Percentiles rank a stretch among this genome's conserved stretches.
phyloP scores from a whole-genome alignment of 2,113 vertebrate genomes.

The Peromyscus maniculatus region DNA sequence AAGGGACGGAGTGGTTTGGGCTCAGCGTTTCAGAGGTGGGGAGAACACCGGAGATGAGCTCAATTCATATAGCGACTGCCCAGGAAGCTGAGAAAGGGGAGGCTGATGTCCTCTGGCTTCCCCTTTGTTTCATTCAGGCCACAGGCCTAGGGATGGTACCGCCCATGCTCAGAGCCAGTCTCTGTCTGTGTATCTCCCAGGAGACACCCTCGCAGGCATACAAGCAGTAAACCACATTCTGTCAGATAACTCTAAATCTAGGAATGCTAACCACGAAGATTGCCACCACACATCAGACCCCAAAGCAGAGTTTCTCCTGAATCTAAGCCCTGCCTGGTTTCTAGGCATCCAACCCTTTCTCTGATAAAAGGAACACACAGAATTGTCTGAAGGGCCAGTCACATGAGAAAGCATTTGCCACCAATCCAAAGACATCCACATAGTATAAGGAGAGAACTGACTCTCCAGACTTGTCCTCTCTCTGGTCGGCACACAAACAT shows the following conservation, averaged over 20 bases:
- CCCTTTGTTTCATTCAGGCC: not conserved
- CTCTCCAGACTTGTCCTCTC: not conserved
- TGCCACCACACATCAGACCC: not conserved
- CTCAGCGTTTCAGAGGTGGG: not conserved
- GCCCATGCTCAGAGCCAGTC: not conserved
- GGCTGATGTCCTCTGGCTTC: not conserved
- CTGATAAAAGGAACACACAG: not conserved
- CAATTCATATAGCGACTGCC: not conserved
- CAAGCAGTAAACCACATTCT: not conserved
- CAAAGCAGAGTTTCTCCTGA: not conserved
- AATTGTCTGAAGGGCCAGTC: fast-evolving
- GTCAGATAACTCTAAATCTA: not conserved
- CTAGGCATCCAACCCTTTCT: not conserved
- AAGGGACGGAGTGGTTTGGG: not conserved
- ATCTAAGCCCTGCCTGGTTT: not conserved
- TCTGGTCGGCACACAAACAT: not conserved
- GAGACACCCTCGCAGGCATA: not conserved
- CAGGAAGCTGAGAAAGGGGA: not conserved
- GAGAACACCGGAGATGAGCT: not conserved
- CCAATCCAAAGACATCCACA: not conserved
- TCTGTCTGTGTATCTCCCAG: not conserved
- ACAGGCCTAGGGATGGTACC: not conserved
- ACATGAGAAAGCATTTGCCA: not conserved
- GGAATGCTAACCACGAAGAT: not conserved
- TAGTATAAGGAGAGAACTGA: not conserved